Conservation (phyloP, 1,140 invertebrate species). For the Panonychus citri region DNA sequence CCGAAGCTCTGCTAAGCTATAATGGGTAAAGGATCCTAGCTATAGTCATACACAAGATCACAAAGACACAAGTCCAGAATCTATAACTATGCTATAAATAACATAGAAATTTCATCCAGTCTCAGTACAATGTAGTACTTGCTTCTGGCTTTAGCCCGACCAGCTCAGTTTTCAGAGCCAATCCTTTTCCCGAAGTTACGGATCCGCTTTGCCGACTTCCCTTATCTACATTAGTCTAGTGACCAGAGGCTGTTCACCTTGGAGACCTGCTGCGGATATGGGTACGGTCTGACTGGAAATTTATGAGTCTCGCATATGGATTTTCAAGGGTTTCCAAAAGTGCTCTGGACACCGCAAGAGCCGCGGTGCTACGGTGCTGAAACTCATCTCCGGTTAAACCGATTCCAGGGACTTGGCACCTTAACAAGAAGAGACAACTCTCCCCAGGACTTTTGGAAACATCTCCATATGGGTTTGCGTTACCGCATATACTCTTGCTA, state of each 20-base stretch:
- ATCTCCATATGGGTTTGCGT: constrained; percentile 9
- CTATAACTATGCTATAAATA: background rate
- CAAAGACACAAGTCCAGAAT: background rate
- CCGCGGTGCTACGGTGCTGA: constrained; percentile 21
- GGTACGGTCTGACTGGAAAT: constrained; percentile 14
- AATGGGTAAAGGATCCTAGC: constrained; percentile 3
- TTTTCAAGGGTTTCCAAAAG: constrained; percentile 24
- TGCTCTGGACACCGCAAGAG: constrained; percentile 23
- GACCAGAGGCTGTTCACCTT: constrained; percentile 26
- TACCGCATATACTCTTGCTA: constrained; percentile 5
- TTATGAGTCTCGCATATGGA: constrained; percentile 18
- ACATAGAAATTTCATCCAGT: background rate
- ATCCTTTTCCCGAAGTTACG: constrained; percentile 29
- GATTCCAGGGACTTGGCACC: constrained; percentile 6
- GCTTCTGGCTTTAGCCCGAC: constrained; percentile 36
- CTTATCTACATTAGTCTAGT: constrained; percentile 28
- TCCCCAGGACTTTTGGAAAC: constrained; percentile 6
- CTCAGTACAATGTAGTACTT: constrained; percentile 22
- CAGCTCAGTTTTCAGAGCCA: constrained; percentile 32
- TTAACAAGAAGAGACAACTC: constrained; percentile 11
- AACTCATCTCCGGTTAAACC: constrained; percentile 22
- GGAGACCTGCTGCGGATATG: constrained; percentile 27
- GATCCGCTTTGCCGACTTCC: constrained; percentile 27
- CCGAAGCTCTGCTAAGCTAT: no score
- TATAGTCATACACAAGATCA: background rate